A percentile compares a stretch with the other conserved stretches of the same genome.
phyloP scores from a whole-genome alignment of 30 jellyfish, hydroid and myxozoan genomes.

The Cassiopea andromeda region DNA sequence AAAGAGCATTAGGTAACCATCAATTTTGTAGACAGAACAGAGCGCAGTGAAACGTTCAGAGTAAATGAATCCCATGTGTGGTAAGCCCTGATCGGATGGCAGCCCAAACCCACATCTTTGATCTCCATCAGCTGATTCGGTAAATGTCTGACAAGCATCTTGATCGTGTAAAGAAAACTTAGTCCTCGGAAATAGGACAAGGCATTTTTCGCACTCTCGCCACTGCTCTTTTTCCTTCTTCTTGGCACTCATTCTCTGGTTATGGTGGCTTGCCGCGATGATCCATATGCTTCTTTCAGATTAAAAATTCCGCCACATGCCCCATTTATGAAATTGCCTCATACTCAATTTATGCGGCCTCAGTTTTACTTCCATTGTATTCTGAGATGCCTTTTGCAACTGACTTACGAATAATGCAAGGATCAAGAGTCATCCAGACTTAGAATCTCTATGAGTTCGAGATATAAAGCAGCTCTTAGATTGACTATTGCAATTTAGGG shows the following conservation, averaged over 20 bases:
- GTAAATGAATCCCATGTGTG: neutral
- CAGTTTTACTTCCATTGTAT: too few relatives aligned
- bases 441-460: too few relatives aligned
- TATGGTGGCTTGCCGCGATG: neutral
- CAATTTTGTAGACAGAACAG: neutral
- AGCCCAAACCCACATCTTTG: neutral
- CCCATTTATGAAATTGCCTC: conserved; percentile 13
- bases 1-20: neutral
- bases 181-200: conserved; percentile 42
- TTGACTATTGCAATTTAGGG: too few relatives aligned
- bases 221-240: conserved; percentile 79
- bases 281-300: neutral
- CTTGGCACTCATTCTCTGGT: conserved; percentile 72
- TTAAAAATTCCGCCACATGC: conserved; percentile 24
- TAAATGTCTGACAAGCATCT: neutral
- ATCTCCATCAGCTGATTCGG: neutral
- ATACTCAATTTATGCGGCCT: too few relatives aligned
- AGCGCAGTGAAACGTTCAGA: neutral
- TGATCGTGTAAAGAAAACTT: conserved; percentile 9
- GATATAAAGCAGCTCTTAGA: too few relatives aligned
- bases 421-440: too few relatives aligned
- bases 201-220: conserved; percentile 72
- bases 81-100: neutral
- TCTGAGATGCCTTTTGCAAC: too few relatives aligned
- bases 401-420: too few relatives aligned